These are phyloP conservation scores for Conchocele bisecta DNA, from an alignment of 2,888 invertebrate species.

Conservation along the genomic window DNA sequence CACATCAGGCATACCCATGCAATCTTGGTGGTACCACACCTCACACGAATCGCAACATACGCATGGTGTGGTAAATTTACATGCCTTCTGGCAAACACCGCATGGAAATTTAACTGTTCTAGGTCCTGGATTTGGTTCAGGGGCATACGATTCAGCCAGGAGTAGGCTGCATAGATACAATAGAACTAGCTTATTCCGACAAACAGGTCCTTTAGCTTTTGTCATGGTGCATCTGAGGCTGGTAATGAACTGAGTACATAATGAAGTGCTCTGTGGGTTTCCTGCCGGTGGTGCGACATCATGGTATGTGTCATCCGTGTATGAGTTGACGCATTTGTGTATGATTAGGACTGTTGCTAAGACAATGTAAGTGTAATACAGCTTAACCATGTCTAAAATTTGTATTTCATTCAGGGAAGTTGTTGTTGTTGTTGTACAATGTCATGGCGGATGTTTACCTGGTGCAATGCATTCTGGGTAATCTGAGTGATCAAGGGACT, in stretches of 20 bases:
- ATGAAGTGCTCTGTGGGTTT: too few species aligned
- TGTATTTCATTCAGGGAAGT: too few species aligned
- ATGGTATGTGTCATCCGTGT: too few species aligned
- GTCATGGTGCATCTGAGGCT: slow-evolving; percentile 4
- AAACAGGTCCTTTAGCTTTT: slow-evolving; percentile 10
- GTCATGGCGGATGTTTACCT: too few species aligned
- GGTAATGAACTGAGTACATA: slow-evolving; percentile 1
- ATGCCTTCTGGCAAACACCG: slow-evolving; percentile 12
- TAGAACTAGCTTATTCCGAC: not conserved
- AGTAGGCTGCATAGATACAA: slow-evolving; percentile 21
- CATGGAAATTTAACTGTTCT: slow-evolving; percentile 16
- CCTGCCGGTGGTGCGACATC: too few species aligned
- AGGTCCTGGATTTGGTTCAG: slow-evolving; percentile 23
- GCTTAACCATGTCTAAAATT: too few species aligned
- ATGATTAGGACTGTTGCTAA: too few species aligned
- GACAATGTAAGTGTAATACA: too few species aligned
- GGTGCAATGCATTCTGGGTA: too few species aligned
- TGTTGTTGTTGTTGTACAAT: too few species aligned
- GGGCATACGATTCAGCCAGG: slow-evolving; percentile 25
- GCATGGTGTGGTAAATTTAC: slow-evolving; percentile 12
- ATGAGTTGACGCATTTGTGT: too few species aligned
- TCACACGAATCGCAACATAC: slow-evolving; percentile 27
- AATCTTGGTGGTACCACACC: slow-evolving; percentile 25
- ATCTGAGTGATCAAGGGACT: too few species aligned
- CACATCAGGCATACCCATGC: slow-evolving; percentile 14